Conservation (phyloP, 2,888 invertebrate genomes). For the Perithous albicinctus region DNA sequence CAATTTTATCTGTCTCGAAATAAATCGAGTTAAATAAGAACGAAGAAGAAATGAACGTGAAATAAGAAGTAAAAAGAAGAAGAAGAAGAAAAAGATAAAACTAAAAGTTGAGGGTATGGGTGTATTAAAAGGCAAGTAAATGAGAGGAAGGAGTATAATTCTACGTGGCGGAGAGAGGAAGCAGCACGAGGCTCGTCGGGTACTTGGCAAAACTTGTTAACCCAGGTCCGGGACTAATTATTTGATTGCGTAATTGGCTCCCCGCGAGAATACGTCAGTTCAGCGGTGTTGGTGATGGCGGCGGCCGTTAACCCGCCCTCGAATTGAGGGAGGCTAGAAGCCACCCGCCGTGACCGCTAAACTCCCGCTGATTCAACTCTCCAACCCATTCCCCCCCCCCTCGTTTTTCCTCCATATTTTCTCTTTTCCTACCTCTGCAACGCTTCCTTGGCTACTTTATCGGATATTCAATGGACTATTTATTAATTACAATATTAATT, state of each 20-base stretch:
- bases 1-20: no score
- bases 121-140: slow-evolving; percentile 46
- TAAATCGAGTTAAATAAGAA: not conserved
- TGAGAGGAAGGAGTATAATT: slow-evolving; percentile 36
- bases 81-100: slow-evolving; percentile 34
- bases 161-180: slow-evolving; percentile 66
- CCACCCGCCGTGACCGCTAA: slow-evolving; percentile 75
- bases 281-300: slow-evolving; percentile 50
- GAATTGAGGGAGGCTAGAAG: slow-evolving; percentile 55
- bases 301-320: slow-evolving; percentile 63
- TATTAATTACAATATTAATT: not conserved
- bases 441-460: not conserved
- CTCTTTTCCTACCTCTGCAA: not conserved
- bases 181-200: slow-evolving; percentile 70
- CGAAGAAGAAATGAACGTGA: not conserved
- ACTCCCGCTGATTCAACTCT: slow-evolving; percentile 77
- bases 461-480: slow-evolving; percentile 3
- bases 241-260: slow-evolving; percentile 83
- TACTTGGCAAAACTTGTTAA: slow-evolving; percentile 77
- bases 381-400: slow-evolving; percentile 58
- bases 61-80: slow-evolving; percentile 32
- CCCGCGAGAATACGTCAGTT: slow-evolving; percentile 69
- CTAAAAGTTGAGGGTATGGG: slow-evolving; percentile 38
- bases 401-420: slow-evolving; percentile 26
- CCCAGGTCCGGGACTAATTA: slow-evolving; percentile 83